Percentiles rank a stretch among this genome's conserved stretches.
Conservation (phyloP, 2,113 vertebrate species). For the Tetraodon nigroviridis region DNA sequence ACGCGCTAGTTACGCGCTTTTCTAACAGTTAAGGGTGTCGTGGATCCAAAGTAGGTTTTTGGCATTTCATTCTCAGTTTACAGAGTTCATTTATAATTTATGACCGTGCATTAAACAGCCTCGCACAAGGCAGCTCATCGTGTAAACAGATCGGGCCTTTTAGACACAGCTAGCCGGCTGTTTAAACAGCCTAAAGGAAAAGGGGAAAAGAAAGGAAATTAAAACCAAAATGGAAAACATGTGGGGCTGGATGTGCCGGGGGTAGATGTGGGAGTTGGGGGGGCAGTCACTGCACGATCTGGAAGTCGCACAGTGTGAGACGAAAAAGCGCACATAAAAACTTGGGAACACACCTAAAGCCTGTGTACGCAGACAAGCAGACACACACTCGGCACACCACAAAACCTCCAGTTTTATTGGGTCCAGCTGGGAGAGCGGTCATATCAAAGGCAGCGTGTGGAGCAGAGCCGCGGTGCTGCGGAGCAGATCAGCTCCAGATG, state of each 20-base stretch:
- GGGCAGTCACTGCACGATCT: conserved; percentile 38
- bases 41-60: conserved; percentile 45
- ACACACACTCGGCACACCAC: conserved; percentile 41
- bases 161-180: conserved; percentile 66
- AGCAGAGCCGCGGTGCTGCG: conserved; percentile 53
- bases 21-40: conserved; percentile 18
- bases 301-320: conserved; percentile 67
- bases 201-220: conserved; percentile 61
- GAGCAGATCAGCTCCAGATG: conserved; percentile 69
- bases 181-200: conserved; percentile 70
- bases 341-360: conserved; percentile 48
- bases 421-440: conserved; percentile 57
- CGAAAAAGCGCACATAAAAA: conserved; percentile 54
- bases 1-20: neutral
- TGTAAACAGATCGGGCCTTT: conserved; percentile 72
- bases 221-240: conserved; percentile 67
- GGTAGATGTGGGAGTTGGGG: conserved; percentile 21
- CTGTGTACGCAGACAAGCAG: conserved; percentile 30
- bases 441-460: conserved; percentile 65
- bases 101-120: conserved; percentile 66
- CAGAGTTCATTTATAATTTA: conserved; percentile 69
- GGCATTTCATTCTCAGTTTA: conserved; percentile 57
- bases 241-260: conserved; percentile 40
- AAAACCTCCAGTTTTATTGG: conserved; percentile 61
- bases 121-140: conserved; percentile 66